A percentile compares a stretch with the other conserved stretches of the same genome.
Conservation (phyloP, 2,113 vertebrate species). For the Microcebus ravelobensis region DNA sequence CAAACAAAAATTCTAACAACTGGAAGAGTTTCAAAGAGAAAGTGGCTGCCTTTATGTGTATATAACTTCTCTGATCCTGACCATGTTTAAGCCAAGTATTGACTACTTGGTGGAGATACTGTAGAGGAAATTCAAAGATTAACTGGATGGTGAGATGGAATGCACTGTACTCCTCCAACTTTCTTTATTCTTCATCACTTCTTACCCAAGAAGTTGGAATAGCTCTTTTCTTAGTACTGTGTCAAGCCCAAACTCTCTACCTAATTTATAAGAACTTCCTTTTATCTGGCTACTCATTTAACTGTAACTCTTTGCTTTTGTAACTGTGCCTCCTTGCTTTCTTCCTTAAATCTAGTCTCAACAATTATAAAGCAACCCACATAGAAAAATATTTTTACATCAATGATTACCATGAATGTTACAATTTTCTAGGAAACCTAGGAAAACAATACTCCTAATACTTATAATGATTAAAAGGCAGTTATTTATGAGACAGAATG, state of each 20-base stretch:
- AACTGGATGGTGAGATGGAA: not conserved
- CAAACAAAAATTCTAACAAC: not conserved
- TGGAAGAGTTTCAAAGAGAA: not conserved
- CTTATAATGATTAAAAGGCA: not conserved
- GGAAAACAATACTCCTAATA: not conserved
- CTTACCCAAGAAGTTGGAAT: not conserved
- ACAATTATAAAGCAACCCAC: not conserved
- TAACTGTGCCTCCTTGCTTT: not conserved
- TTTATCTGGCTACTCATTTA: not conserved
- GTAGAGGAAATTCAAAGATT: not conserved
- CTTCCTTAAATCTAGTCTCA: not conserved
- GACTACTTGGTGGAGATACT: not conserved
- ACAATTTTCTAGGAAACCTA: not conserved
- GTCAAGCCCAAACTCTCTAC: not conserved
- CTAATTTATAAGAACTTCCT: not conserved
- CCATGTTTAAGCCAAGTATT: not conserved
- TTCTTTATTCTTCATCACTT: not conserved
- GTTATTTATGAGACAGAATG: not conserved
- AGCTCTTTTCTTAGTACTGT: not conserved
- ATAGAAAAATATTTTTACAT: slow-evolving; percentile 19
- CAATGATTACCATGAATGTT: not conserved
- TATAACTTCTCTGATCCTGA: not conserved
- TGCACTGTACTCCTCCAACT: not conserved
- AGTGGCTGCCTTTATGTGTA: not conserved
- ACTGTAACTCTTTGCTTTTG: not conserved